Evolutionary conservation across 2,113 vertebrate species (phyloP).

Genomic region (Chauna torquata): DNA sequence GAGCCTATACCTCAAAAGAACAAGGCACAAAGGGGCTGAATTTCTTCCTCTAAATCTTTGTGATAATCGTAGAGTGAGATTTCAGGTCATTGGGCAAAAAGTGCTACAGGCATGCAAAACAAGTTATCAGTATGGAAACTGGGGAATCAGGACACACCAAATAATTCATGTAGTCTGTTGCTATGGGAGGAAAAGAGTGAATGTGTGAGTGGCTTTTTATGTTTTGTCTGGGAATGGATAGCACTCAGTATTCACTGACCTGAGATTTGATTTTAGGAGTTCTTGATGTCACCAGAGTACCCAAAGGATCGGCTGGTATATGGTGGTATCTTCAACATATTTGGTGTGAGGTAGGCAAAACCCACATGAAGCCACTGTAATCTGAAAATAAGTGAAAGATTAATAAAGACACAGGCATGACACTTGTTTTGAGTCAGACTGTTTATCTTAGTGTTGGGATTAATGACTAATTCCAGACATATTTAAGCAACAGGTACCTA

Average conservation of each 20-base stretch:
- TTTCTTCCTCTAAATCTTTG: neutral
- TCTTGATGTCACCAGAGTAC: conserved; percentile 80
- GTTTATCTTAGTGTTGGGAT: neutral
- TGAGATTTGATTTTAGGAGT: conserved; percentile 68
- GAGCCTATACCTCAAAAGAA: neutral
- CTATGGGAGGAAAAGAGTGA: neutral
- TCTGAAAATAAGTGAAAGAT: neutral
- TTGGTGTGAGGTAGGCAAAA: conserved; percentile 76
- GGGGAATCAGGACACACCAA: neutral
- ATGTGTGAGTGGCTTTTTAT: neutral
- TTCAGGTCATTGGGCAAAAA: neutral
- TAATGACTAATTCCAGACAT: neutral
- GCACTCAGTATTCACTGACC: neutral
- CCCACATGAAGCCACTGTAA: neutral
- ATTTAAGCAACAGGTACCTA: neutral
- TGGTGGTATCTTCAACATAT: conserved; percentile 57
- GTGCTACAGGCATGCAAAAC: neutral
- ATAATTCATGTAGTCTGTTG: neutral
- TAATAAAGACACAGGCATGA: neutral
- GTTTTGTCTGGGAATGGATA: neutral
- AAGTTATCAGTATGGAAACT: neutral
- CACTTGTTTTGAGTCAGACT: neutral
- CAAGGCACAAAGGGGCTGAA: neutral
- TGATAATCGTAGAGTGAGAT: neutral
- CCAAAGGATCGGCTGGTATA: conserved; percentile 75